Conservation (phyloP, 92 coral and sea anemone species). For the Porites cylindrica region DNA sequence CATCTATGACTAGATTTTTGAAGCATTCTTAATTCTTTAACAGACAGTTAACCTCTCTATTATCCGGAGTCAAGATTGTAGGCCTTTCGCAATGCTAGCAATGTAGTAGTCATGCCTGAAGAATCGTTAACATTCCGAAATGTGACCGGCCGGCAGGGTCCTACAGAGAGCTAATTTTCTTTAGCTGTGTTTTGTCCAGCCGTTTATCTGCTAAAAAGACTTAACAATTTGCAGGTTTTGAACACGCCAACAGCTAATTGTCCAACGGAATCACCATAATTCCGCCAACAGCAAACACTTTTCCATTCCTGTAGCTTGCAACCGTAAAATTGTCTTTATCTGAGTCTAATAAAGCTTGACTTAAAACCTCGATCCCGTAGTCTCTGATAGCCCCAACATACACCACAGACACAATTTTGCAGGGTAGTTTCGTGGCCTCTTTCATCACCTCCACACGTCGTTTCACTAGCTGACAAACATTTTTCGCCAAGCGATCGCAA, state of each 20-base stretch:
- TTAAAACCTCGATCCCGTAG: conserved; percentile 78
- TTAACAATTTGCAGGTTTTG: background rate
- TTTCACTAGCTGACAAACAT: conserved; percentile 84
- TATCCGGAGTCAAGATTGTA: background rate
- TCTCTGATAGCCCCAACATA: conserved; percentile 89
- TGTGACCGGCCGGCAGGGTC: background rate
- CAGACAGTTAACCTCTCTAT: background rate
- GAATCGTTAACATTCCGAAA: background rate
- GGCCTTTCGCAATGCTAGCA: background rate
- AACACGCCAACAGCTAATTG: background rate
- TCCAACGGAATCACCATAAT: conserved; percentile 75
- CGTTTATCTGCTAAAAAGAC: too few relatives aligned
- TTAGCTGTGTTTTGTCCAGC: background rate
- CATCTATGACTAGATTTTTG: background rate
- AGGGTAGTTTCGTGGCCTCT: conserved; percentile 65
- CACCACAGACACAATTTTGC: conserved; percentile 83
- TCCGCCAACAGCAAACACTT: conserved; percentile 81
- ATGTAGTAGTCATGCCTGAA: background rate
- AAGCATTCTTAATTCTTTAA: background rate
- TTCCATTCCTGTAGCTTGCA: conserved; percentile 86
- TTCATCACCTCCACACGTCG: conserved; percentile 88
- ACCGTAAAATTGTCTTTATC: conserved; percentile 85
- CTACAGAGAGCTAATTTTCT: background rate
- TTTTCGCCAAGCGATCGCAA: conserved; percentile 88
- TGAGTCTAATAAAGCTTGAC: conserved; percentile 76